Evolutionary conservation across 2,113 vertebrate genomes (phyloP), one percentile per base, ranked within the genome.

Genomic region (Heterotilapia buettikoferi): DNA sequence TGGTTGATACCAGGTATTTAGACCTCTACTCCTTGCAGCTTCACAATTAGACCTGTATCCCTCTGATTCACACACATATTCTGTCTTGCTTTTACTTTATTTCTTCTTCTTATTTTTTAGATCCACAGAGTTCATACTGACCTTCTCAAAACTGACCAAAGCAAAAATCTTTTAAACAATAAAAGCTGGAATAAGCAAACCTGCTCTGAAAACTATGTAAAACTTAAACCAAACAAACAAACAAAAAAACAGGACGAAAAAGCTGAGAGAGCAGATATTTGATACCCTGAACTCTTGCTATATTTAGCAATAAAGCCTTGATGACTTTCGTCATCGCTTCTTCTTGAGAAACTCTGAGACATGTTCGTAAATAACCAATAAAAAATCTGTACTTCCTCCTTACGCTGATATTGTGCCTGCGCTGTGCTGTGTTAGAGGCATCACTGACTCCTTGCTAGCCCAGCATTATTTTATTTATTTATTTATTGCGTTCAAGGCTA

Each of bases 221-320:
- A 73, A 6, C 5, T 0, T 66, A 66, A 36, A n/a, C n/a, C n/a
- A n/a, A 36, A 1, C 31, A 66, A 66, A 21, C 4, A 66, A 38
- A 2, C 33, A 66, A 38, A 36, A 36, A 36, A 5, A n/a, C 18
- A n/a, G n/a, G 0, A 38, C 0, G 4, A 66, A 66, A 68, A 38
- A 38, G 14, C 40, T 76, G 14, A 76, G 13, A 11, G 40, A 76
- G 24, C 43, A 50, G 43, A 1, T 11, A 76, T 45, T 45, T 73
- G 38, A 73, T 73, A 26, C 5, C 13, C 21, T 3, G 12, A 10
- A 18, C 6, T 73, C 8, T 47, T 45, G 5, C 40, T 47, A 24
- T 11, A 29, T 47, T 76, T 47, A 76, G 71, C 43, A 50, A 19
- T 43, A 76, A 47, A 19, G 24, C 71, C 11, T 12, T 47, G 14